phyloP scores from a whole-genome alignment of 2,797 vertebrate genomes.

The Onychomys arenicola region DNA sequence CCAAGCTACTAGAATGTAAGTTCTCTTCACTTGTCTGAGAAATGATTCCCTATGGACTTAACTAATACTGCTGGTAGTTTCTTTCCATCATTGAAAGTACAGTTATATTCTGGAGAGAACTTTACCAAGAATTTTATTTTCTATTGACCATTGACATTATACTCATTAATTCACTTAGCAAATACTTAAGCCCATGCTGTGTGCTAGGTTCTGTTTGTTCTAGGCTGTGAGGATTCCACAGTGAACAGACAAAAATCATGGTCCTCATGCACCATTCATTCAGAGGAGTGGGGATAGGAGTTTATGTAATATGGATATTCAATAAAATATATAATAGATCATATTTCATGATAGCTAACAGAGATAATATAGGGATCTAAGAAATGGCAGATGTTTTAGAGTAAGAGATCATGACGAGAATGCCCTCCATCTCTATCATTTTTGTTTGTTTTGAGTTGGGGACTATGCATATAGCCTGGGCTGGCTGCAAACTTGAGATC shows the following conservation, averaged over 20 bases:
- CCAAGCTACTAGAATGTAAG: constrained; percentile 54
- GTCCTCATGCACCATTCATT: not conserved
- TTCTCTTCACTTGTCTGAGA: constrained; percentile 58
- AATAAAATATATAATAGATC: not conserved
- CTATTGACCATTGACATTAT: constrained; percentile 1
- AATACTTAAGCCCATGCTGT: not conserved
- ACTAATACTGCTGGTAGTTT: not conserved
- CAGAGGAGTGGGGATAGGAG: not conserved
- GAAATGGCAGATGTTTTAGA: not conserved
- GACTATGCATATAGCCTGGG: not conserved
- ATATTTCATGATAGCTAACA: not conserved
- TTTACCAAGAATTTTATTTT: constrained; percentile 60
- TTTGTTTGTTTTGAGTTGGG: not conserved
- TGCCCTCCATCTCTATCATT: not conserved
- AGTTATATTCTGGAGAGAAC: constrained; percentile 58
- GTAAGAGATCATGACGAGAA: not conserved
- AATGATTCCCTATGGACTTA: constrained; percentile 61
- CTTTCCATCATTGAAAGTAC: constrained; percentile 34
- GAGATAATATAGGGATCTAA: not conserved
- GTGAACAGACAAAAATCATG: not conserved
- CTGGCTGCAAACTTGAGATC: not conserved
- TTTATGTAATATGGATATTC: not conserved
- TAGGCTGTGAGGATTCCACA: not conserved
- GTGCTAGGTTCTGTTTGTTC: constrained; percentile 24
- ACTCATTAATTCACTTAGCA: constrained; percentile 45